Evolutionary conservation across 2,797 vertebrate species (phyloP).

Genomic region (Nasua narica): DNA sequence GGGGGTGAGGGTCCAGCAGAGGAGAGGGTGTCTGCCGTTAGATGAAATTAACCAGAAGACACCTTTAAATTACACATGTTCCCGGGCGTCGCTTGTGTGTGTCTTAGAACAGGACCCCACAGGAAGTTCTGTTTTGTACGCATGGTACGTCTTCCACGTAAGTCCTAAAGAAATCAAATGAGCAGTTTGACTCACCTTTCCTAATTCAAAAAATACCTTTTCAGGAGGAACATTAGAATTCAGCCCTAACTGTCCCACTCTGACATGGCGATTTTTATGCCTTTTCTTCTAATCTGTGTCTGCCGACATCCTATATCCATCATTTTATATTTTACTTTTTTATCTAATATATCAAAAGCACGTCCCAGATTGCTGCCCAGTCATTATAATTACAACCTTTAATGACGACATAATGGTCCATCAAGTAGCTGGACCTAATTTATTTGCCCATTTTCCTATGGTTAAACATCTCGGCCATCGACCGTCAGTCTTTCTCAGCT

Average conservation of each 20-base stretch:
- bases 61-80: not conserved
- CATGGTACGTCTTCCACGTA: not conserved
- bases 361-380: not conserved
- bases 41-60: not conserved
- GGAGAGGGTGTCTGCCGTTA: not conserved
- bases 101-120: not conserved
- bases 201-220: not conserved
- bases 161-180: not conserved
- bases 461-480: constrained; percentile 62
- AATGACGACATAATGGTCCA: constrained; percentile 52
- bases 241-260: not conserved
- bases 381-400: constrained; percentile 36
- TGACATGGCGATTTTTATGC: not conserved
- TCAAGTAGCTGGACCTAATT: constrained; percentile 60
- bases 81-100: not conserved
- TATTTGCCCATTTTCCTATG: constrained; percentile 67
- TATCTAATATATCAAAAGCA: not conserved
- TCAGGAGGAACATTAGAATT: no score
- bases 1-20: not conserved
- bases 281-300: not conserved
- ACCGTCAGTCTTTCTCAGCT: constrained; percentile 45
- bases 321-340: not conserved
- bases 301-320: not conserved
- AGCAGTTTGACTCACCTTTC: not conserved
- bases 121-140: not conserved